Conservation (phyloP, 2,888 invertebrate genomes). For the Pollenia amentaria region DNA sequence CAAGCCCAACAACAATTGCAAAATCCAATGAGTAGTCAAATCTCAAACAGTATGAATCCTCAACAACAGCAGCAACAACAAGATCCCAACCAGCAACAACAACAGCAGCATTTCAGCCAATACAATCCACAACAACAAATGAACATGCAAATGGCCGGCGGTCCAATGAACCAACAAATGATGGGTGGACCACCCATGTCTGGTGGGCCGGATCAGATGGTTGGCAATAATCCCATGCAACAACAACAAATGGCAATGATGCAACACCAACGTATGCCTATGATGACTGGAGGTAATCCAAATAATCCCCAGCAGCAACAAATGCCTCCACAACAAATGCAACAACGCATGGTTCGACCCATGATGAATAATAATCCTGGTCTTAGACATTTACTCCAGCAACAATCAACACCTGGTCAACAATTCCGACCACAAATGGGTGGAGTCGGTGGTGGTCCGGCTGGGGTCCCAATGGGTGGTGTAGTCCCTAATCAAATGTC, state of each 20-base stretch:
- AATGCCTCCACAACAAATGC: constrained; percentile 81
- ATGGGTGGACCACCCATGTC: constrained; percentile 76
- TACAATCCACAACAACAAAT: constrained; percentile 85
- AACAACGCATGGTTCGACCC: constrained; percentile 91
- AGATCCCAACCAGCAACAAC: constrained; percentile 78
- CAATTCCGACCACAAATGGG: constrained; percentile 83
- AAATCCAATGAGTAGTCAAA: constrained; percentile 76
- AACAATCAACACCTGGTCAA: constrained; percentile 83
- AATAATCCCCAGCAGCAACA: constrained; percentile 84
- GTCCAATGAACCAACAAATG: constrained; percentile 77
- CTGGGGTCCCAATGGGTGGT: constrained; percentile 74
- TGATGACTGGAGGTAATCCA: constrained; percentile 87
- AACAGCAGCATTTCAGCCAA: constrained; percentile 86
- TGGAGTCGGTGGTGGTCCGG: constrained; percentile 76
- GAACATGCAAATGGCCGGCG: constrained; percentile 83
- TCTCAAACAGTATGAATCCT: constrained; percentile 75
- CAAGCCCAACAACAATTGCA: constrained; percentile 77
- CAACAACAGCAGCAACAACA: constrained; percentile 85
- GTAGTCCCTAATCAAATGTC: constrained; percentile 76
- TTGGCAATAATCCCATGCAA: constrained; percentile 78
- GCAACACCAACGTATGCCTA: constrained; percentile 85
- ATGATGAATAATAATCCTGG: constrained; percentile 91
- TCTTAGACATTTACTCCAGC: constrained; percentile 90
- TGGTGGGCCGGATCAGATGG: constrained; percentile 75
- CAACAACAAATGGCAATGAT: constrained; percentile 86